Evolutionary conservation across 2,888 invertebrate genomes (phyloP), one percentile per base, ranked within the genome.

Genomic region (Lamellibrachia columna): DNA sequence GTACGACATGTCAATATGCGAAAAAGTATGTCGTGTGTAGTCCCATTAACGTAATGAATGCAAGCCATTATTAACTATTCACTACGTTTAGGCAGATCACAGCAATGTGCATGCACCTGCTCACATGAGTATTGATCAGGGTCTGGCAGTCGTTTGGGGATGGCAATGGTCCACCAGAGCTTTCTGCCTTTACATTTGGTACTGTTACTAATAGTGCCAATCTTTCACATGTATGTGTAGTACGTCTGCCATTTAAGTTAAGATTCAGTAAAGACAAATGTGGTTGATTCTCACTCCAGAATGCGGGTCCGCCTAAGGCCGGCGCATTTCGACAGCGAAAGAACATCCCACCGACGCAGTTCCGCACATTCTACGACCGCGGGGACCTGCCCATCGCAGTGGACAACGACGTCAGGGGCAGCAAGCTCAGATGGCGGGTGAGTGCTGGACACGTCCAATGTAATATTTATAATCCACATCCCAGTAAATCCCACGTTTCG

Each of bases 341-440:
- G 58, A 52, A 92, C 92, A 92, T 90, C 52, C 53, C 92, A n/a
- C 92, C 92, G 90, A 92, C 92, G 52, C 75, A 55, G 53, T 93
- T 93, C 53, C 97, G 97, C 93, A 97, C 97, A 94, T 98, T 97
- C 95, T 98, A 98, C 96, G 97, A 98, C 95, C 97, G 98, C 92
- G 98, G 98, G 11, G 98, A 98, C 95, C 98, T 98, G 95, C 98
- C 98, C 0, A 97, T 98, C 90, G 97, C 97, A 4, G 97, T 98
- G 93, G 98, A 98, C 95, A 98, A 98, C 95, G 97, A 97, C 92
- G 96, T 95, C 92, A 96, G 96, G 94, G 98, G 98, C 93, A 97
- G 97, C 95, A 97, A 97, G 95, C 97, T 98, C 91, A 97, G 97
- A 91, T 98, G 98, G 98, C 98, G 98, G 97, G 98, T 92, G 75